Conservation (phyloP, 2,113 vertebrate genomes). For the Rhinoptilus africanus region DNA sequence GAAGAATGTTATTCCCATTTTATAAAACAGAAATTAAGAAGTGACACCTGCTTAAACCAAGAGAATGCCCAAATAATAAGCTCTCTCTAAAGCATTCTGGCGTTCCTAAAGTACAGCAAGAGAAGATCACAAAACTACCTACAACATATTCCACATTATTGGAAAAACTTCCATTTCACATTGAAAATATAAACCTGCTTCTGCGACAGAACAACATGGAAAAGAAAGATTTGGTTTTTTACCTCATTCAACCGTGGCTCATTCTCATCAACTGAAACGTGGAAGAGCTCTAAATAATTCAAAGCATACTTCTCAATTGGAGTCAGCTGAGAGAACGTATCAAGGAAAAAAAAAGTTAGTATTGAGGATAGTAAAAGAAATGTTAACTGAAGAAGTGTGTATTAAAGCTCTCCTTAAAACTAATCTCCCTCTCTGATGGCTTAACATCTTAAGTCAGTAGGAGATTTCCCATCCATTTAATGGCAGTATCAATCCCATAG, state of each 20-base stretch:
- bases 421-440: neutral
- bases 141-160: neutral
- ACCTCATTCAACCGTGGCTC: constrained; percentile 65
- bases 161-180: neutral
- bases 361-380: neutral
- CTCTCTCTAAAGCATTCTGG: neutral
- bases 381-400: neutral
- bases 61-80: neutral
- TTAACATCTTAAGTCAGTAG: neutral
- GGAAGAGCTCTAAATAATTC: constrained; percentile 89
- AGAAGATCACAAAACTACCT: neutral
- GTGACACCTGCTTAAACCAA: neutral
- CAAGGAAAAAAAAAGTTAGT: neutral
- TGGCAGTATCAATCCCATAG: neutral
- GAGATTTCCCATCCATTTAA: neutral
- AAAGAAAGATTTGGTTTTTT: neutral
- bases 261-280: constrained; percentile 65
- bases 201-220: neutral
- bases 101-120: neutral
- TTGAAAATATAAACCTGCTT: neutral
- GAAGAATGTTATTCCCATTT: neutral
- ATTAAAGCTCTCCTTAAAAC: neutral
- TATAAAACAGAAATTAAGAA: neutral
- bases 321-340: constrained; percentile 79
- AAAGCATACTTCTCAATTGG: constrained; percentile 94